A percentile compares a stretch with the other conserved stretches of the same genome.
phyloP scores from a whole-genome alignment of 2,888 invertebrate species.

The Sepiola atlantica region DNA sequence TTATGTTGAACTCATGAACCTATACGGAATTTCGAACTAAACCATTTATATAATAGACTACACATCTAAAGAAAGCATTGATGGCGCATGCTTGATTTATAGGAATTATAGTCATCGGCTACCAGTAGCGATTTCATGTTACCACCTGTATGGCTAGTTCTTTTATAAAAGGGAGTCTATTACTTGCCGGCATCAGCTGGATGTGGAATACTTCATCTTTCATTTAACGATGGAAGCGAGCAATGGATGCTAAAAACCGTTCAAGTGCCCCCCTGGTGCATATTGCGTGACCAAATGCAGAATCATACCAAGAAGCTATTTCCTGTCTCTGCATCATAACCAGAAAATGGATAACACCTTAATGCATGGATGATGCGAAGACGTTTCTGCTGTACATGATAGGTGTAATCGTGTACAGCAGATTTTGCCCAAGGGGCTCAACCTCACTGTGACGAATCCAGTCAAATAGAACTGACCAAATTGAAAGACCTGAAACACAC shows the following conservation, averaged over 20 bases:
- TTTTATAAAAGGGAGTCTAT: background rate
- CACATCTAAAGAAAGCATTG: background rate
- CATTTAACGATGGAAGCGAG: background rate
- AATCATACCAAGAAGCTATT: slow-evolving; percentile 12
- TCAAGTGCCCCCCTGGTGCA: background rate
- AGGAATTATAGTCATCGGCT: background rate
- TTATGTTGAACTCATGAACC: no score
- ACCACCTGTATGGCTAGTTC: background rate
- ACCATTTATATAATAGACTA: no score
- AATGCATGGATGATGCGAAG: background rate
- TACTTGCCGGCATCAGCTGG: background rate
- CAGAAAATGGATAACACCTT: slow-evolving; percentile 32
- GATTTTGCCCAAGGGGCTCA: background rate
- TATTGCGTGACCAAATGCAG: background rate
- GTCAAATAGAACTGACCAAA: background rate
- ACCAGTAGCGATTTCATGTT: background rate
- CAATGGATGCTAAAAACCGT: background rate
- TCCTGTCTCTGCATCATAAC: background rate
- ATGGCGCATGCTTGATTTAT: background rate
- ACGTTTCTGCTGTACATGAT: background rate
- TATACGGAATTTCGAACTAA: no score
- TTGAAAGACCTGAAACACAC: background rate
- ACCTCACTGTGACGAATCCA: background rate
- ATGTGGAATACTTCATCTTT: slow-evolving; percentile 18
- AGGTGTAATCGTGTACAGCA: background rate